Conservation (phyloP, 2,797 vertebrate genomes). For the Eulemur coronatus region DNA sequence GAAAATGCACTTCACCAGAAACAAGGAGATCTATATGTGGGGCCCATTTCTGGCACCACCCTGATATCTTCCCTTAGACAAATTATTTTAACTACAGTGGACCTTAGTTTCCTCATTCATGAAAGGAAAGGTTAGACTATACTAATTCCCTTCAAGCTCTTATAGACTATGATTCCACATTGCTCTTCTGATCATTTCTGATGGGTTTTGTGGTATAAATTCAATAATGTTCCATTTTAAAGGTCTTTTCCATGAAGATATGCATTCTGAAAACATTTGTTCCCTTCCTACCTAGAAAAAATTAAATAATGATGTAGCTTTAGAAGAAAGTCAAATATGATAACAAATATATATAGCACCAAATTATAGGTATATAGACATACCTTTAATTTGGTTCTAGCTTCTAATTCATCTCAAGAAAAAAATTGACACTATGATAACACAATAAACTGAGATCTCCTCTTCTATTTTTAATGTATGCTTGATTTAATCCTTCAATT, state of each 20-base stretch:
- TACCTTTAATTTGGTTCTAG: background rate
- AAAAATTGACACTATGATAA: background rate
- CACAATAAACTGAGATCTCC: background rate
- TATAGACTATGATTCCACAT: background rate
- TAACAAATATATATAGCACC: background rate
- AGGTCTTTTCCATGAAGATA: background rate
- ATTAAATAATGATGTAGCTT: background rate
- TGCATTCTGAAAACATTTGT: background rate
- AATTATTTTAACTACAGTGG: background rate
- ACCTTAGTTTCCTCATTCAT: background rate
- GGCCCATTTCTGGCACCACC: background rate
- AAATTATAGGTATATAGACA: background rate
- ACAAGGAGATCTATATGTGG: background rate
- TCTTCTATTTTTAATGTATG: conserved; percentile 6
- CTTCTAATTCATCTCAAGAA: background rate
- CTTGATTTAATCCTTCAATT: conserved; percentile 22
- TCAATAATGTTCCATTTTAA: background rate
- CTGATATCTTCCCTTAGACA: background rate
- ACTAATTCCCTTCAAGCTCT: background rate
- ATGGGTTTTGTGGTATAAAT: background rate
- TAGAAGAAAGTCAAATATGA: background rate
- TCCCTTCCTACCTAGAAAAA: background rate
- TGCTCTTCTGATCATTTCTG: background rate
- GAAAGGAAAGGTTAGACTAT: background rate
- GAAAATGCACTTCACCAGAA: background rate